Evolutionary conservation across 2,888 invertebrate genomes (phyloP).

Genomic region (Eumerus sabulonum): DNA sequence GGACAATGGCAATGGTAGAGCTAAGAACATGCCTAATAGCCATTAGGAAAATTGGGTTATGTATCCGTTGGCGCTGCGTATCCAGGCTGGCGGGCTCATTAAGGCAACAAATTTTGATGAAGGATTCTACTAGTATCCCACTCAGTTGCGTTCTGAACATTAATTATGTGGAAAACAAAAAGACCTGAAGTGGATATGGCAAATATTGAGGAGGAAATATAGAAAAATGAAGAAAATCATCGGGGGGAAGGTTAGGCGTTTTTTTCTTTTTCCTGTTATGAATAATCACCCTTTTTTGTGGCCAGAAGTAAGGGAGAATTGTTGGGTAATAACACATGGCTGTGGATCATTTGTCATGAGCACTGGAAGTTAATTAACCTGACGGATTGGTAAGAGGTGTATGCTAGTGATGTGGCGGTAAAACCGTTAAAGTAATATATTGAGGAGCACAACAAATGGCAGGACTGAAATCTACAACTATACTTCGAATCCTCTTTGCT

Average conservation of each 20-base stretch:
- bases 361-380: no score
- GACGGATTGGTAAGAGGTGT: no score
- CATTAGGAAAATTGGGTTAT: constrained; percentile 79
- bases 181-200: constrained; percentile 7
- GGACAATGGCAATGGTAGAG: constrained; percentile 70
- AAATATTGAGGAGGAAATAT: constrained; percentile 6
- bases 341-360: no score
- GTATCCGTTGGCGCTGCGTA: constrained; percentile 52
- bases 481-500: no score
- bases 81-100: constrained; percentile 48
- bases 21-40: constrained; percentile 77
- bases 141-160: constrained; percentile 25
- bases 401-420: no score
- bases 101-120: constrained; percentile 63
- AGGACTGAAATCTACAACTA: no score
- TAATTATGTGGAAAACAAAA: constrained; percentile 62
- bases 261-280: background rate
- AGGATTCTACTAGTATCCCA: constrained; percentile 35
- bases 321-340: no score
- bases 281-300: background rate
- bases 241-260: background rate
- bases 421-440: no score
- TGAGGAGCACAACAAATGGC: no score
- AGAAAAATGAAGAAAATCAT: constrained; percentile 35
- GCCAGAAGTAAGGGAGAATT: no score